phyloP scores from a whole-genome alignment of 2,888 invertebrate genomes.

The Abscondita cerata region DNA sequence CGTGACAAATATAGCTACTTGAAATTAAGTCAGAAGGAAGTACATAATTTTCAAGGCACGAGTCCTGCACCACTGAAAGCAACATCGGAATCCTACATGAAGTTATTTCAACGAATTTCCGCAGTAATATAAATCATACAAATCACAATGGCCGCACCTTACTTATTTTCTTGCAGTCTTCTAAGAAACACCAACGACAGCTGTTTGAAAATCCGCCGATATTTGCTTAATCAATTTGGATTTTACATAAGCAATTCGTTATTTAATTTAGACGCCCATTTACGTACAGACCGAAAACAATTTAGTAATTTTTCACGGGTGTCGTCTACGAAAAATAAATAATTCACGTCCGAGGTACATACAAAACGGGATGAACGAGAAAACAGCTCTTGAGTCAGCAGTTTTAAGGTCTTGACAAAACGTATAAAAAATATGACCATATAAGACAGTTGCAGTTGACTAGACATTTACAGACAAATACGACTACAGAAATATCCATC shows the following conservation, averaged over 20 bases:
- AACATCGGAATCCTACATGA: slow-evolving; percentile 2
- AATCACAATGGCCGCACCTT: slow-evolving; percentile 23
- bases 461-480: slow-evolving; percentile 22
- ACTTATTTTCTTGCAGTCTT: neutral
- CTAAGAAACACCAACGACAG: slow-evolving; percentile 1
- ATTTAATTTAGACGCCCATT: neutral
- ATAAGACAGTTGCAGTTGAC: slow-evolving; percentile 13
- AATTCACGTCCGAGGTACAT: neutral
- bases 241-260: neutral
- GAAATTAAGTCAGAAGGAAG: neutral
- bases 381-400: slow-evolving; percentile 8
- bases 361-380: slow-evolving; percentile 11
- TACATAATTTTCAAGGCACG: neutral
- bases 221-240: neutral
- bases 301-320: neutral
- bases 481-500: slow-evolving; percentile 15
- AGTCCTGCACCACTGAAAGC: slow-evolving; percentile 5
- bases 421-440: slow-evolving; percentile 17
- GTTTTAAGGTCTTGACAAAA: slow-evolving; percentile 4
- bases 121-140: slow-evolving; percentile 23
- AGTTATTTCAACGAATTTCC: slow-evolving; percentile 23
- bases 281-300: neutral
- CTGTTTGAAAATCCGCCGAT: slow-evolving; percentile 14
- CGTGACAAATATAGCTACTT: too few relatives aligned
- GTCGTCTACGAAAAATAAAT: slow-evolving; percentile 1